Conservation (phyloP, 1,140 invertebrate species). For the Leptinotarsa texana region DNA sequence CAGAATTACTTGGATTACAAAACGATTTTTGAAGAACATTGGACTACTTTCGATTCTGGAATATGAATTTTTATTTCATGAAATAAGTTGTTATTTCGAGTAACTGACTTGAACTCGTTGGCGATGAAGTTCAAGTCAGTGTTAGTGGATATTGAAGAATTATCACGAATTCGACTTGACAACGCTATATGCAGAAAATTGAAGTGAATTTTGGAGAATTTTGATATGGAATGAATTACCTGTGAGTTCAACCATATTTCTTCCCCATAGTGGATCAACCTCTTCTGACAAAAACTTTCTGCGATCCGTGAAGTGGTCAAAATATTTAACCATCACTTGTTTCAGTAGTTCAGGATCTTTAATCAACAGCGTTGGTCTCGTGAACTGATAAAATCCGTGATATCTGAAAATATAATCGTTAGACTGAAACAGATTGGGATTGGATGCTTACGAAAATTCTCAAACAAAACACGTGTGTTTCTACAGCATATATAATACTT, state of each 20-base stretch:
- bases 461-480: too few relatives aligned
- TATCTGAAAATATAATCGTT: slow-evolving; percentile 37
- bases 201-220: too few relatives aligned
- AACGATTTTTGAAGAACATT: too few relatives aligned
- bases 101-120: too few relatives aligned
- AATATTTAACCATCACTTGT: slow-evolving; percentile 58
- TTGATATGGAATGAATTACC: slow-evolving; percentile 36
- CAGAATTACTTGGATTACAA: too few relatives aligned
- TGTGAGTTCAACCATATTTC: slow-evolving; percentile 59
- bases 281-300: slow-evolving; percentile 54
- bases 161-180: too few relatives aligned
- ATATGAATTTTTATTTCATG: too few relatives aligned
- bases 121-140: too few relatives aligned
- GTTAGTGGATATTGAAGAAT: too few relatives aligned
- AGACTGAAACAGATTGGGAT: background rate
- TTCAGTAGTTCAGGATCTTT: slow-evolving; percentile 57
- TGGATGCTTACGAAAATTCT: background rate
- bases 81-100: too few relatives aligned
- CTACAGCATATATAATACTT: background rate
- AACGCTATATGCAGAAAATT: too few relatives aligned
- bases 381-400: slow-evolving; percentile 56
- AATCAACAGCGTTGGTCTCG: slow-evolving; percentile 53
- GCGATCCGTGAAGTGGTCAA: slow-evolving; percentile 58
- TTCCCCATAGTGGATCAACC: slow-evolving; percentile 59
- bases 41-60: too few relatives aligned